phyloP scores from a whole-genome alignment of 2,797 vertebrate species.

The Furcifer pardalis region DNA sequence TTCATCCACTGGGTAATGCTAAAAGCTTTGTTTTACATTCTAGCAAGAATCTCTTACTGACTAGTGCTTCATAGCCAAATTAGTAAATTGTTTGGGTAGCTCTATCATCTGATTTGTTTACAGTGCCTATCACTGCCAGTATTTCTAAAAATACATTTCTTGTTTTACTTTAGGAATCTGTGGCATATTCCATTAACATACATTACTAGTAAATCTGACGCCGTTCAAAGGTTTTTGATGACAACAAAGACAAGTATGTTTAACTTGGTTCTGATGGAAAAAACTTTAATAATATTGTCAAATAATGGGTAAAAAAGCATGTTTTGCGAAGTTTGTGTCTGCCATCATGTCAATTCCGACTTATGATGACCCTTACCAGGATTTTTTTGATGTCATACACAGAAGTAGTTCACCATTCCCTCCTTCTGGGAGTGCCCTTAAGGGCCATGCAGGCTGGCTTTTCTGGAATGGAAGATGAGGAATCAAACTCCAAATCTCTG shows the following conservation, averaged over 20 bases:
- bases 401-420: no score
- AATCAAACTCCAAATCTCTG: no score
- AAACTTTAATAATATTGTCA: background rate
- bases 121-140: background rate
- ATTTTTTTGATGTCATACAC: no score
- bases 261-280: background rate
- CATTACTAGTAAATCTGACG: slow-evolving; percentile 83
- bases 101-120: background rate
- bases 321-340: no score
- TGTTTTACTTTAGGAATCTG: slow-evolving; percentile 76
- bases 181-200: slow-evolving; percentile 93
- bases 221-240: slow-evolving; percentile 83
- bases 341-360: no score
- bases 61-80: background rate
- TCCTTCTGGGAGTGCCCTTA: no score
- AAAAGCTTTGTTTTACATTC: background rate
- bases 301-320: background rate
- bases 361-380: no score
- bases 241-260: slow-evolving; percentile 83
- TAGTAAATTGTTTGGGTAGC: background rate
- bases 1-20: slow-evolving; percentile 77
- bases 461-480: no score
- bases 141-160: slow-evolving; percentile 17
- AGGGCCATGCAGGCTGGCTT: no score
- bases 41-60: background rate